Conservation (phyloP, 2,888 invertebrate species). For the Catocala sponsa region DNA sequence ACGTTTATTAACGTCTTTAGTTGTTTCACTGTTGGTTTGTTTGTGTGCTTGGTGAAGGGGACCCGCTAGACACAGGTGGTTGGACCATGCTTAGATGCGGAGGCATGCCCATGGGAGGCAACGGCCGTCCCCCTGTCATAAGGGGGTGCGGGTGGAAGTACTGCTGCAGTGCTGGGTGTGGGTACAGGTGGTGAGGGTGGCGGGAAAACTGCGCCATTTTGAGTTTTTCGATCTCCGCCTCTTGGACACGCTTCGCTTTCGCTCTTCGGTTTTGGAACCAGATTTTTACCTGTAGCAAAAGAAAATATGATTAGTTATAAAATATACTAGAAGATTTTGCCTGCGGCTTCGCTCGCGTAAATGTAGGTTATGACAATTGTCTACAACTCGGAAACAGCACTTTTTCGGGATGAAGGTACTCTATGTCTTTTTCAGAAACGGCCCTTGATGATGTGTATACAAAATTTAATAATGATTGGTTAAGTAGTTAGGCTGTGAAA, state of each 20-base stretch:
- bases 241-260: constrained; percentile 98
- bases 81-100: constrained; percentile 82
- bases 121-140: constrained; percentile 85
- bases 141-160: constrained; percentile 89
- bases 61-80: constrained; percentile 75
- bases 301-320: constrained; percentile 49
- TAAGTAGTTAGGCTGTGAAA: too few relatives aligned
- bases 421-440: too few relatives aligned
- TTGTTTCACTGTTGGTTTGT: constrained; percentile 62
- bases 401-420: too few relatives aligned
- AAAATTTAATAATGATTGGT: too few relatives aligned
- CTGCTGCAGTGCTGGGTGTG: constrained; percentile 89
- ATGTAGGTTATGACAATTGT: too few relatives aligned
- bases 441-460: too few relatives aligned
- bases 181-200: constrained; percentile 88
- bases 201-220: constrained; percentile 92
- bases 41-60: constrained; percentile 80
- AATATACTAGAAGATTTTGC: not conserved
- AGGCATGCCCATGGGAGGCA: constrained; percentile 81
- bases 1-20: constrained; percentile 42
- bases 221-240: constrained; percentile 98
- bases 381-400: too few relatives aligned
- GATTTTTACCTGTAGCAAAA: constrained; percentile 92
- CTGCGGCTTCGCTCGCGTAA: too few relatives aligned
- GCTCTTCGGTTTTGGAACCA: constrained; percentile 98